Conservation (phyloP, 2,888 invertebrate species). For the Apotomis betuletana region DNA sequence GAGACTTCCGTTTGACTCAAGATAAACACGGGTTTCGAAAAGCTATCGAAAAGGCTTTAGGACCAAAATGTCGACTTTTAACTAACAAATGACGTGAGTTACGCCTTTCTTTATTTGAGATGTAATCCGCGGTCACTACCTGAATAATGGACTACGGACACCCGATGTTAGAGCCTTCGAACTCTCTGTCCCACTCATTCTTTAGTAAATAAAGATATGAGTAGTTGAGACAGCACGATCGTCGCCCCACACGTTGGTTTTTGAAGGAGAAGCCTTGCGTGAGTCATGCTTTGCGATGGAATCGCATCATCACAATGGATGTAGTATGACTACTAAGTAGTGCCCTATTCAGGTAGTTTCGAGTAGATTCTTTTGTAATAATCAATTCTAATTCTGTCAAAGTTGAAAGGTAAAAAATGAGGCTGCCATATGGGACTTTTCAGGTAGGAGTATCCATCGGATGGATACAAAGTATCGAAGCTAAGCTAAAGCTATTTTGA, state of each 20-base stretch:
- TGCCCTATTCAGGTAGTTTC: slow-evolving; percentile 20
- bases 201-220: neutral
- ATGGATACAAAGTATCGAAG: neutral
- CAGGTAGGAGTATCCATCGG: neutral
- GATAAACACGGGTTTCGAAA: slow-evolving; percentile 27
- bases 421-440: neutral
- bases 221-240: neutral
- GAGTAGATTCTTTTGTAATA: slow-evolving; percentile 15
- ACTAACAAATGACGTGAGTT: neutral
- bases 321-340: neutral
- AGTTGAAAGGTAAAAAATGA: slow-evolving; percentile 15
- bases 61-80: neutral
- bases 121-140: slow-evolving; percentile 1
- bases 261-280: slow-evolving; percentile 5
- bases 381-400: slow-evolving; percentile 3
- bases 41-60: slow-evolving; percentile 8
- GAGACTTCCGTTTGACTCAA: slow-evolving; percentile 25
- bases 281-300: slow-evolving; percentile 5
- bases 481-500: no score
- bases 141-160: neutral
- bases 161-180: neutral
- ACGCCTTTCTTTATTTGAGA: neutral
- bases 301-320: neutral
- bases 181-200: slow-evolving; percentile 2
- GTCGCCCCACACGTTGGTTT: neutral